Conservation (phyloP, 2,888 invertebrate genomes). For the Pherbina coryleti region DNA sequence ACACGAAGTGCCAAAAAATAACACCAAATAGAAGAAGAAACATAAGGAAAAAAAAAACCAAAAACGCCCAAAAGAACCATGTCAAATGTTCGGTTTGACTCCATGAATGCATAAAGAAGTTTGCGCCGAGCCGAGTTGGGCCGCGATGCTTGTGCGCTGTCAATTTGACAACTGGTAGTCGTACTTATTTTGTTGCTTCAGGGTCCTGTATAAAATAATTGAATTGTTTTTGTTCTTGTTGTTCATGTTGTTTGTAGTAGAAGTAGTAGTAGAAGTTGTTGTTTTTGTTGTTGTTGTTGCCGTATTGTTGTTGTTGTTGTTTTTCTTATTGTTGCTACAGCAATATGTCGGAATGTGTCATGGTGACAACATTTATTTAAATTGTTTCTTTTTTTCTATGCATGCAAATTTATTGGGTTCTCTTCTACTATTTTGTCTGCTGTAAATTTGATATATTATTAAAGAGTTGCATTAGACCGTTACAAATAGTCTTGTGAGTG, state of each 20-base stretch:
- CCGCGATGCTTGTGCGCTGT: neutral
- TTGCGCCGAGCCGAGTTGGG: too few species aligned
- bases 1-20: neutral
- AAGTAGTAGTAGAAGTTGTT: too few species aligned
- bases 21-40: neutral
- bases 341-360: neutral
- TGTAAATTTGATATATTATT: too few species aligned
- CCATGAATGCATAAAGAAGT: slow-evolving; percentile 10
- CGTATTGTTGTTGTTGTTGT: too few species aligned
- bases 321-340: neutral
- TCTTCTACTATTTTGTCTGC: too few species aligned
- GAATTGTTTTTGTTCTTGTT: neutral
- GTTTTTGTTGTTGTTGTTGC: too few species aligned
- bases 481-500: too few species aligned
- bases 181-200: neutral
- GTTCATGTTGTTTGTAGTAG: too few species aligned
- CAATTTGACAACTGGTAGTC: slow-evolving; percentile 3
- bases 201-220: slow-evolving; percentile 4
- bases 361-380: neutral
- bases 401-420: too few species aligned
- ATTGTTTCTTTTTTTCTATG: neutral
- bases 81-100: neutral
- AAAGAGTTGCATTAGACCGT: too few species aligned
- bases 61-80: neutral
- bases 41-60: neutral